phyloP scores from a whole-genome alignment of 2,113 vertebrate genomes.

The Colossoma macropomum region DNA sequence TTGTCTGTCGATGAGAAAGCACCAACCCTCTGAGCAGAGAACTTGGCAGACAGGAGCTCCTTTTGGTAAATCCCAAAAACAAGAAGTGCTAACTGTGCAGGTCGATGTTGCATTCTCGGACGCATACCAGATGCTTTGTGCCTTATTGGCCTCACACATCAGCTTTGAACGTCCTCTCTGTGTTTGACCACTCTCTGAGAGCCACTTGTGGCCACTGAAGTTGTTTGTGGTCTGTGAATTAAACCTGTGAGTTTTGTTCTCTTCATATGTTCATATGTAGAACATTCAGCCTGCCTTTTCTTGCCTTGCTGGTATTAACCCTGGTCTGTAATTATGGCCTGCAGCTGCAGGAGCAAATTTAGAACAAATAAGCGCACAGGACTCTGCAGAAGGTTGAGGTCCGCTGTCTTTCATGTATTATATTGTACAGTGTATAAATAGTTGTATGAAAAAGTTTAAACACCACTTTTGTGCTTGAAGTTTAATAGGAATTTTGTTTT shows the following conservation, averaged over 20 bases:
- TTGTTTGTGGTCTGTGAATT: neutral
- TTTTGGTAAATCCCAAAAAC: conserved; percentile 43
- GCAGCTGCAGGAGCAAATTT: neutral
- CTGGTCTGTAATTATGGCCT: conserved; percentile 35
- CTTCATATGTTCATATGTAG: neutral
- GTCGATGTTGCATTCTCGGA: neutral
- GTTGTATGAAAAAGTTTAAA: too few relatives aligned
- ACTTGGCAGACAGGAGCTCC: conserved; percentile 8
- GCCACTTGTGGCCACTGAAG: neutral
- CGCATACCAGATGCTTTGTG: neutral
- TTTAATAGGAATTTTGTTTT: too few relatives aligned
- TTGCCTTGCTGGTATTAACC: conserved; percentile 19
- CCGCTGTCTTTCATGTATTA: neutral
- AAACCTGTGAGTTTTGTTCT: neutral
- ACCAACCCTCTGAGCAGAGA: neutral
- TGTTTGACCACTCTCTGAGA: neutral
- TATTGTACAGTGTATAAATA: too few relatives aligned
- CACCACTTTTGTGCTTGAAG: too few relatives aligned
- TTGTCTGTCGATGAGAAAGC: conserved; percentile 9
- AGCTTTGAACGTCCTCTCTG: neutral
- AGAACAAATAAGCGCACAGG: neutral
- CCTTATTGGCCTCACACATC: neutral
- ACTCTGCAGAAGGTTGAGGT: neutral
- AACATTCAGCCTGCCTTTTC: neutral
- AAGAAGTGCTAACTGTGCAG: conserved; percentile 47